phyloP scores from a whole-genome alignment of 2,113 vertebrate species.

The Camelus dromedarius region DNA sequence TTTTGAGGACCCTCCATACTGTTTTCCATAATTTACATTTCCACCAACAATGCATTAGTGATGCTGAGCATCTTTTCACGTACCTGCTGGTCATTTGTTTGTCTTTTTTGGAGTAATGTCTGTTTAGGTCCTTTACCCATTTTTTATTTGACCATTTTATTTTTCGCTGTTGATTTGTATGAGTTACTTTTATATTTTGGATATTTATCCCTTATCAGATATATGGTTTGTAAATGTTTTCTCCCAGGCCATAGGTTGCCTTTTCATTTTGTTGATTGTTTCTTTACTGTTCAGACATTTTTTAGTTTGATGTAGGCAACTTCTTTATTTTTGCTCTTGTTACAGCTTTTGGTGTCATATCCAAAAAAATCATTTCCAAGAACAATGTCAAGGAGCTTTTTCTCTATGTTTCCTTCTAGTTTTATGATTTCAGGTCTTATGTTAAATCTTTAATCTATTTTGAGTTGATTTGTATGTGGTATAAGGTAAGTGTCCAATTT shows the following conservation, averaged over 20 bases:
- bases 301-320: neutral
- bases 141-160: neutral
- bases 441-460: neutral
- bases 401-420: neutral
- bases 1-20: neutral
- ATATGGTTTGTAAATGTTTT: neutral
- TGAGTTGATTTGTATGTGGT: neutral
- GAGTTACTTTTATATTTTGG: neutral
- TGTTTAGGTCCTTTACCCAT: neutral
- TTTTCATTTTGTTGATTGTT: neutral
- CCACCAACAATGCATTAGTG: neutral
- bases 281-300: neutral
- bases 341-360: neutral
- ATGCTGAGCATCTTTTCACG: neutral
- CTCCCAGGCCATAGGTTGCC: neutral
- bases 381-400: neutral
- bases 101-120: neutral
- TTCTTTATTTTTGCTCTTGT: neutral
- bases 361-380: neutral
- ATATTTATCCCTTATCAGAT: neutral
- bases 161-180: neutral
- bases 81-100: neutral
- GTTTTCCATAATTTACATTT: neutral
- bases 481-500: neutral
- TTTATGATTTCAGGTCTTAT: neutral